Evolutionary conservation across 2,113 vertebrate genomes (phyloP).

Genomic region (Progne subis): DNA sequence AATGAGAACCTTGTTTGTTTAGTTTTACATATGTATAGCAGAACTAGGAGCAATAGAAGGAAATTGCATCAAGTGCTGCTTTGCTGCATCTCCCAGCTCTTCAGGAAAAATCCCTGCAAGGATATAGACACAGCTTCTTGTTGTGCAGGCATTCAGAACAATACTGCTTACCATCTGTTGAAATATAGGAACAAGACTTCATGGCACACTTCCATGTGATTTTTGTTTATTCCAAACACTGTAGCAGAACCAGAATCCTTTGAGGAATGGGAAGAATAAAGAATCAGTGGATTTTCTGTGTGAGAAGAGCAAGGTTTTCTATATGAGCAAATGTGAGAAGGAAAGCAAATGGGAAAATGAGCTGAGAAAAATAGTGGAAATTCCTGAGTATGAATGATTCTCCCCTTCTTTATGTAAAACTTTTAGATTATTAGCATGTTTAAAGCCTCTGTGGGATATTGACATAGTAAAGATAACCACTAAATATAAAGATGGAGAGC

Average conservation of each 20-base stretch:
- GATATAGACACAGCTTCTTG: background rate
- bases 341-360: background rate
- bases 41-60: background rate
- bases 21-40: background rate
- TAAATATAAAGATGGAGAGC: background rate
- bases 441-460: background rate
- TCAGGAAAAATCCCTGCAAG: background rate
- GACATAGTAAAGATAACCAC: background rate
- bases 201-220: background rate
- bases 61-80: background rate
- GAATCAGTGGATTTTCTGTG: background rate
- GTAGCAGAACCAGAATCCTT: background rate
- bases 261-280: slow-evolving; percentile 2
- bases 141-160: background rate
- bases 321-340: background rate
- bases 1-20: background rate
- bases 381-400: background rate
- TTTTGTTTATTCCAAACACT: background rate
- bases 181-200: background rate
- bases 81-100: background rate
- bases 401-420: background rate
- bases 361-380: background rate
- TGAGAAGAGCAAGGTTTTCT: background rate
- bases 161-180: slow-evolving; percentile 5
- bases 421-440: background rate